phyloP scores from a whole-genome alignment of 2,113 vertebrate species.

The Sarotherodon lohbergeri region DNA sequence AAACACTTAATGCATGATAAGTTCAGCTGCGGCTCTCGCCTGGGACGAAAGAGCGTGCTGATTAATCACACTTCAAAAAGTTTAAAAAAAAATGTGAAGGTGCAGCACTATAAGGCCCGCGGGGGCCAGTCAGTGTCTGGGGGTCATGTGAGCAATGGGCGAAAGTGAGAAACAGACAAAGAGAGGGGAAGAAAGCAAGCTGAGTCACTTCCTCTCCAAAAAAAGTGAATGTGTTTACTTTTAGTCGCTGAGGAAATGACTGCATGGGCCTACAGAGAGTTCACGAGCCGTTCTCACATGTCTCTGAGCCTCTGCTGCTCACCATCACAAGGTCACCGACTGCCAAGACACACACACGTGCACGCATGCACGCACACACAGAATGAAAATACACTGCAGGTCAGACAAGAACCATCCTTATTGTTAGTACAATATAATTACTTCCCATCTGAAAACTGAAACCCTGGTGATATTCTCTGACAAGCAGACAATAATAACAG shows the following conservation, averaged over 20 bases:
- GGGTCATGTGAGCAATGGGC: background rate
- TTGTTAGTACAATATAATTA: slow-evolving; percentile 2
- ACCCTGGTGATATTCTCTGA: background rate
- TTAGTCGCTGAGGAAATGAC: slow-evolving; percentile 72
- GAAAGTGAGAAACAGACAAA: slow-evolving; percentile 1
- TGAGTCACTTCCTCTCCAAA: slow-evolving; percentile 72
- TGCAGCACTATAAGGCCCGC: background rate
- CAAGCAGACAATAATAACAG: background rate
- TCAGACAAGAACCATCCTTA: background rate
- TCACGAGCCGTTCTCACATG: slow-evolving; percentile 61
- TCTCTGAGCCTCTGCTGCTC: slow-evolving; percentile 26
- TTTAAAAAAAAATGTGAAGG: background rate
- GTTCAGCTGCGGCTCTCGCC: background rate
- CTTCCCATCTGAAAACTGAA: slow-evolving; percentile 5
- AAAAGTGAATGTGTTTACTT: slow-evolving; percentile 67
- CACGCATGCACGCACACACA: background rate
- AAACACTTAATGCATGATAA: background rate
- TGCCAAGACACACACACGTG: slow-evolving; percentile 33
- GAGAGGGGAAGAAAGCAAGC: background rate
- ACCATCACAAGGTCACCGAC: slow-evolving; percentile 14
- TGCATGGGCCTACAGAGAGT: slow-evolving; percentile 47
- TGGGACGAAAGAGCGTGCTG: background rate
- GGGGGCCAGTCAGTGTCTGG: background rate
- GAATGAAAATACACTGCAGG: slow-evolving; percentile 3
- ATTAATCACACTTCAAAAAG: background rate